phyloP scores from a whole-genome alignment of 2,888 invertebrate species.

The Clistopyga incitator region DNA sequence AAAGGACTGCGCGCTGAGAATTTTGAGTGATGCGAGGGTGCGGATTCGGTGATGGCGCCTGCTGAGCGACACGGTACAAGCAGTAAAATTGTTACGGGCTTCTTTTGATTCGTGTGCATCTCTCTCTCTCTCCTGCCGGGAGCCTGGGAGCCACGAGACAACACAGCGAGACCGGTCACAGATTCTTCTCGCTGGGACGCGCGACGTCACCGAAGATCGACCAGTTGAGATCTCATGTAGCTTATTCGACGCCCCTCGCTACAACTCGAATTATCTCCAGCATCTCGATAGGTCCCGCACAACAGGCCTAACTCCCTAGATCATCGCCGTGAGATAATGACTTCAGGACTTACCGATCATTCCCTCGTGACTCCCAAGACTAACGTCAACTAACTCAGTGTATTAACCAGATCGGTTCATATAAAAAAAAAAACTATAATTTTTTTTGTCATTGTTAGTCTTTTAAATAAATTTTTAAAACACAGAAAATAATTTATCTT shows the following conservation, averaged over 20 bases:
- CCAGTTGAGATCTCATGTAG: slow-evolving; percentile 82
- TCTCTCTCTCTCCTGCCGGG: slow-evolving; percentile 17
- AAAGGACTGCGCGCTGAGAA: slow-evolving; percentile 69
- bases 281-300: slow-evolving; percentile 70
- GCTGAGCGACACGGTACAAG: slow-evolving; percentile 81
- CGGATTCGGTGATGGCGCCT: slow-evolving; percentile 83
- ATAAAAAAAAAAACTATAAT: not conserved
- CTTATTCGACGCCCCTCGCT: slow-evolving; percentile 71
- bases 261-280: slow-evolving; percentile 72
- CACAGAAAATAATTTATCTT: no score
- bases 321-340: slow-evolving; percentile 66
- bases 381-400: not conserved
- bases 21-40: slow-evolving; percentile 83
- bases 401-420: not conserved
- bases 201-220: slow-evolving; percentile 76
- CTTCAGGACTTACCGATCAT: slow-evolving; percentile 70
- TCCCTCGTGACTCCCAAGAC: slow-evolving; percentile 9
- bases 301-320: slow-evolving; percentile 57
- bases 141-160: slow-evolving; percentile 21
- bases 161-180: slow-evolving; percentile 47
- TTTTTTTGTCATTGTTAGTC: not conserved
- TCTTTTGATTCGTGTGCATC: slow-evolving; percentile 49
- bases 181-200: slow-evolving; percentile 40
- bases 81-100: slow-evolving; percentile 72
- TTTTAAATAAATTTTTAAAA: no score